Evolutionary conservation across 1,140 invertebrate genomes (phyloP).

Genomic region (Pteromalus puparum): DNA sequence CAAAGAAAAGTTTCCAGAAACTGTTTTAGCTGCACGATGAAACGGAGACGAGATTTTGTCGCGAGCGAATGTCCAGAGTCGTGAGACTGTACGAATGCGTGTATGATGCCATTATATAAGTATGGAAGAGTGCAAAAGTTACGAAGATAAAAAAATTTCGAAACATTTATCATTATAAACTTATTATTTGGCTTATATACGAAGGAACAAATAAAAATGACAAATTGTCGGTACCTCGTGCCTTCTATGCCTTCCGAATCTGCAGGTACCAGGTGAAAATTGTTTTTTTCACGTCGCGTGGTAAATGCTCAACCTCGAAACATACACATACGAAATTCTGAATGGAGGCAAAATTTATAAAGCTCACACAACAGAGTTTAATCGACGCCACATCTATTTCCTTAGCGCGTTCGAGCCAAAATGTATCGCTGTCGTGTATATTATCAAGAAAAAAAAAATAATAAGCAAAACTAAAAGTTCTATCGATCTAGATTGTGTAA

Average conservation of each 20-base stretch:
- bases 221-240: constrained; percentile 63
- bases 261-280: constrained; percentile 61
- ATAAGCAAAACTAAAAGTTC: constrained; percentile 6
- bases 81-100: constrained; percentile 10
- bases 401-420: not conserved
- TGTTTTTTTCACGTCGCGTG: constrained; percentile 56
- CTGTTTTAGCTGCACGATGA: not conserved
- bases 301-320: constrained; percentile 44
- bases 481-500: constrained; percentile 21
- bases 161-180: constrained; percentile 52
- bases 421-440: constrained; percentile 10
- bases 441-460: not conserved
- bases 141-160: constrained; percentile 45
- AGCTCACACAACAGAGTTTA: constrained; percentile 31
- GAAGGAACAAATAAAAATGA: constrained; percentile 51
- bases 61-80: not conserved
- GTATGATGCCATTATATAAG: constrained; percentile 2
- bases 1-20: constrained; percentile 29
- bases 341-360: constrained; percentile 3
- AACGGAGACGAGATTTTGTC: constrained; percentile 4
- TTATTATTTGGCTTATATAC: constrained; percentile 38
- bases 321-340: constrained; percentile 40
- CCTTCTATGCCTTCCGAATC: constrained; percentile 67
- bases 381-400: constrained; percentile 18
- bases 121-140: not conserved